Evolutionary conservation across 2,888 invertebrate species (phyloP).

Genomic region (Dione juno): DNA sequence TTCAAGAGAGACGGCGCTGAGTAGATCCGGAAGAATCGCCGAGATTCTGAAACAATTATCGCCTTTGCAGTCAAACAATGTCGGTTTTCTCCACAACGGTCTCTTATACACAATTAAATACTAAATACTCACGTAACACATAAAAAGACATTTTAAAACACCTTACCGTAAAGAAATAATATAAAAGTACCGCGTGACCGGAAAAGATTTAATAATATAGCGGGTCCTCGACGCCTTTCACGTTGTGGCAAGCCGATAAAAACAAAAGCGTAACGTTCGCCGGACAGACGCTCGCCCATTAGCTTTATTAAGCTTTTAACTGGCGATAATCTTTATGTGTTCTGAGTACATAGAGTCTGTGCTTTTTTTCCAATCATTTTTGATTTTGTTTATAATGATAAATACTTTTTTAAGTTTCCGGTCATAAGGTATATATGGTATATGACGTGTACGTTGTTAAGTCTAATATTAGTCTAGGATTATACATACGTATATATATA

Average conservation of each 20-base stretch:
- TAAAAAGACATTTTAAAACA: not conserved
- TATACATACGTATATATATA: too few species aligned
- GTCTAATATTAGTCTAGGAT: too few species aligned
- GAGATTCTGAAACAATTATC: too few species aligned
- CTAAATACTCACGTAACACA: not conserved
- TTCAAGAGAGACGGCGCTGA: too few species aligned
- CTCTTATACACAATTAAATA: not conserved
- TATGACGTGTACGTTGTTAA: too few species aligned
- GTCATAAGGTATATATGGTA: too few species aligned
- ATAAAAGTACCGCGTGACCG: constrained; percentile 20
- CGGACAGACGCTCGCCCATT: constrained; percentile 20
- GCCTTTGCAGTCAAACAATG: too few species aligned
- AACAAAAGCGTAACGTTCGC: constrained; percentile 22
- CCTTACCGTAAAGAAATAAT: constrained; percentile 4
- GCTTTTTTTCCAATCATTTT: not conserved
- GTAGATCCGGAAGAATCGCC: too few species aligned
- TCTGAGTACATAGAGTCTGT: not conserved
- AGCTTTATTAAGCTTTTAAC: constrained; percentile 25
- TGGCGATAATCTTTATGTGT: constrained; percentile 25
- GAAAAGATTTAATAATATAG: constrained; percentile 37
- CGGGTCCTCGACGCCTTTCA: constrained; percentile 30
- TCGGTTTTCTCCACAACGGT: too few species aligned
- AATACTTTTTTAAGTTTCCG: too few species aligned
- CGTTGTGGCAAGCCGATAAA: constrained; percentile 32
- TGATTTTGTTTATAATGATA: too few species aligned